Conservation (phyloP, 2,113 vertebrate species). For the Corythaixoides concolor region DNA sequence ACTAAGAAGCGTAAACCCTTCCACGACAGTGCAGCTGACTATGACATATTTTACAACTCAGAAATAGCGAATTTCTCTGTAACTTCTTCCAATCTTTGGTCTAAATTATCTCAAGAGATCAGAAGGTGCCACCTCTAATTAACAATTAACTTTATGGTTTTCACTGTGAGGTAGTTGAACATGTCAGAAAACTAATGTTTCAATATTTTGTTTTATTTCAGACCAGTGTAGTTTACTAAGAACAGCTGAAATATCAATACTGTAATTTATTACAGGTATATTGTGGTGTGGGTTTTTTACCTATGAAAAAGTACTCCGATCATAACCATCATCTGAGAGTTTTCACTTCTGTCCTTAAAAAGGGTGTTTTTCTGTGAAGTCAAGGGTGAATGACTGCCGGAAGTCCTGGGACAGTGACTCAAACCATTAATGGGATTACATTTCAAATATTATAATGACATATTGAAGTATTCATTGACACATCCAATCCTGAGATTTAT, state of each 20-base stretch:
- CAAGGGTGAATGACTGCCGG: background rate
- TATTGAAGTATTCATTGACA: background rate
- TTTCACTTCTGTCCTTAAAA: background rate
- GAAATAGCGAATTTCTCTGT: slow-evolving; percentile 56
- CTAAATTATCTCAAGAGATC: background rate
- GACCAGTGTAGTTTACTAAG: background rate
- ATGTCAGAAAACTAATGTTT: background rate
- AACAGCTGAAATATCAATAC: background rate
- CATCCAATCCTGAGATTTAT: background rate
- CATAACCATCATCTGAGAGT: background rate
- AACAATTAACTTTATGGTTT: background rate
- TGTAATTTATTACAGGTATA: background rate
- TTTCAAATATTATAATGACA: background rate
- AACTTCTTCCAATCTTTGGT: background rate
- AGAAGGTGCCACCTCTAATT: background rate
- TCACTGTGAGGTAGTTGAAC: background rate
- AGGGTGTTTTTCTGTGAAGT: background rate
- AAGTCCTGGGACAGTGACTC: background rate
- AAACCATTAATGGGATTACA: accelerated
- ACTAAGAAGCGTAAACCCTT: slow-evolving; percentile 73
- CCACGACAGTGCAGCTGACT: slow-evolving; percentile 75
- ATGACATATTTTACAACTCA: slow-evolving; percentile 76
- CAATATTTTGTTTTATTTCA: background rate
- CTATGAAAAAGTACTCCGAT: background rate
- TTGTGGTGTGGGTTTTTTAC: background rate